Evolutionary conservation across 2,888 invertebrate genomes (phyloP).

Genomic region (Diploptera punctata): DNA sequence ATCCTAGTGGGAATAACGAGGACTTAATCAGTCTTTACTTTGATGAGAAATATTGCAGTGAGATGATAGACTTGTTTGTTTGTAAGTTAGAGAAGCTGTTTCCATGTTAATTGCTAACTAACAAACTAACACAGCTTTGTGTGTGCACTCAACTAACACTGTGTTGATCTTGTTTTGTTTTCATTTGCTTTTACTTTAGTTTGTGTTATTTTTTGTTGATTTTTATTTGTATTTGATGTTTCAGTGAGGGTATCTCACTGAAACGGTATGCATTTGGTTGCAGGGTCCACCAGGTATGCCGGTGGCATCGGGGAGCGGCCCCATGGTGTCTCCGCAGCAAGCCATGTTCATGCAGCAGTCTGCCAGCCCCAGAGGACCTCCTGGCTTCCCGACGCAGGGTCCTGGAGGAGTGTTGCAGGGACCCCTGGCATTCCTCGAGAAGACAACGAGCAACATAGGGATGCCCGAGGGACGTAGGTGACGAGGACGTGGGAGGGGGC

Average conservation of each 20-base stretch:
- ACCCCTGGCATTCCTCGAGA: conserved; percentile 86
- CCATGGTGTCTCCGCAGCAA: conserved; percentile 50
- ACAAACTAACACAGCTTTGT: too few species aligned
- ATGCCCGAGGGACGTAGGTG: conserved; percentile 85
- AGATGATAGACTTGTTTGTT: too few species aligned
- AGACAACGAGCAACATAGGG: conserved; percentile 91
- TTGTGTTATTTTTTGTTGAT: conserved; percentile 25
- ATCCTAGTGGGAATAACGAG: too few species aligned
- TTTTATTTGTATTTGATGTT: conserved; percentile 32
- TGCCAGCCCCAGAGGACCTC: conserved; percentile 59
- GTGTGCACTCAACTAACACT: too few species aligned
- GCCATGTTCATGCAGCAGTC: conserved; percentile 65
- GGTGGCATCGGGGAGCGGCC: conserved; percentile 34
- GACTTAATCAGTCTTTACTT: too few species aligned
- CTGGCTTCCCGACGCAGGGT: conserved; percentile 48
- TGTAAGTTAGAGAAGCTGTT: too few species aligned
- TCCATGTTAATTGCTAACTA: too few species aligned
- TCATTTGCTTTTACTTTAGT: background rate
- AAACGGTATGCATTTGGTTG: conserved; percentile 28
- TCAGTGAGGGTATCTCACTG: conserved; percentile 39
- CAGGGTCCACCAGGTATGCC: conserved; percentile 38
- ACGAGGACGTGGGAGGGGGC: conserved; percentile 88
- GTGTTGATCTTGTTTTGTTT: too few species aligned
- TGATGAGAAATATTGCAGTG: too few species aligned
- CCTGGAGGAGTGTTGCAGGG: conserved; percentile 73